Evolutionary conservation across 2,113 vertebrate genomes (phyloP), one percentile per base, ranked within the genome.

Genomic region (Rhadina sibilatrix): DNA sequence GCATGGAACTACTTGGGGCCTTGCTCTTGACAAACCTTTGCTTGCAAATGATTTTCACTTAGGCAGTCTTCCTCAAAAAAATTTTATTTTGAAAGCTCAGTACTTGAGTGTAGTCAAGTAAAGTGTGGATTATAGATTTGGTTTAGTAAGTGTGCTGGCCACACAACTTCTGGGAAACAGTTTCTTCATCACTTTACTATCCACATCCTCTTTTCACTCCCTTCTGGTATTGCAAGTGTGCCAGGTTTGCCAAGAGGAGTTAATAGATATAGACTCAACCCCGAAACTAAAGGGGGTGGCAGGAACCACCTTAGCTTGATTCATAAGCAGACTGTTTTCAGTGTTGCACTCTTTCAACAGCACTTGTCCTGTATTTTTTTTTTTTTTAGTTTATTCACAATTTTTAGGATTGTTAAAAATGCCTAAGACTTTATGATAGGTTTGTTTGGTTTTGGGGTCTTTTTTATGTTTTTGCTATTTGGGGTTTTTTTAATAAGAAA

Each of bases 361-460:
- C 25, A 15, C 8, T 83, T 64, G 5, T 56, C 37, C 5, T 52
- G 4, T 18, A 7, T 42, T 57, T 4, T 54, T 18, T 21, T 38
- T 23, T 14, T 7, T 3, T 23, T 53, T 38, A 38, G 20, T 37
- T 37, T 59, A 21, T 24, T 38, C 4, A 19, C 0, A 0, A 6
- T 46, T 71, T 89, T 66, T 33, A 1, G 4, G 21, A 37, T 52
- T 57, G 33, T 27, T 77, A 40, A 47, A 76, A 85, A 57, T 10
- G 1, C 63, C 23, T 18, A 54, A 38, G 63, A 52, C 6, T 74
- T 83, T 54, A 7, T 3, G 7, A 15, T 37, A 33, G 4, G 4
- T 5, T 24, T 8, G 2, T 19, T 42, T 40, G 9, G 3, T 23
- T 57, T 35, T 42, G 21, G 20, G 21, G 15, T 13, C 9, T 15